Evolutionary conservation across 1,140 invertebrate genomes (phyloP).

Genomic region (Drosophila chauvacae): DNA sequence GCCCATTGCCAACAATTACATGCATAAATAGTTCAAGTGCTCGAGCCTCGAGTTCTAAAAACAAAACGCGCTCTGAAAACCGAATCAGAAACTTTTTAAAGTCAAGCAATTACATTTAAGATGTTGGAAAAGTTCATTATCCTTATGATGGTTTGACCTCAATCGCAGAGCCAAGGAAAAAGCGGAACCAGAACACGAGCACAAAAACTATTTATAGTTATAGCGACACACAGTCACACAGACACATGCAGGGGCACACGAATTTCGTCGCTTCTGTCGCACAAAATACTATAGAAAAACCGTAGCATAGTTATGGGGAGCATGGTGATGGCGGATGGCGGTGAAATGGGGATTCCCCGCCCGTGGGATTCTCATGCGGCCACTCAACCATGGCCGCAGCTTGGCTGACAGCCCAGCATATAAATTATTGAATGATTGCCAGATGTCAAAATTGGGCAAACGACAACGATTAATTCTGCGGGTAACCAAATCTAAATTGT

Average conservation of each 20-base stretch:
- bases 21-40: constrained; percentile 38
- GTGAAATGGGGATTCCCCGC: not conserved
- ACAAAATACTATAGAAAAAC: constrained; percentile 29
- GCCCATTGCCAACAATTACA: constrained; percentile 35
- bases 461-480: constrained; percentile 61
- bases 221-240: constrained; percentile 27
- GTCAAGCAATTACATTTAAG: constrained; percentile 55
- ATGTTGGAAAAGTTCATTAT: constrained; percentile 76
- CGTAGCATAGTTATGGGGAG: constrained; percentile 56
- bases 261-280: constrained; percentile 48
- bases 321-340: not conserved
- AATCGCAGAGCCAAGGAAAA: constrained; percentile 58
- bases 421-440: constrained; percentile 68
- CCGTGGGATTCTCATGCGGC: constrained; percentile 37
- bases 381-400: constrained; percentile 40
- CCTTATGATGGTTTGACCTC: constrained; percentile 72
- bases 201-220: constrained; percentile 74
- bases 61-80: constrained; percentile 21
- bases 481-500: constrained; percentile 22
- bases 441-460: constrained; percentile 70
- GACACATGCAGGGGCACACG: constrained; percentile 14
- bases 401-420: constrained; percentile 41
- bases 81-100: constrained; percentile 58
- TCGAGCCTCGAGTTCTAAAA: constrained; percentile 26
- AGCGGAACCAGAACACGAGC: constrained; percentile 56